Percentiles rank a stretch among this genome's conserved stretches.
Conservation (phyloP, 2,113 vertebrate species). For the Cyrtonyx montezumae region DNA sequence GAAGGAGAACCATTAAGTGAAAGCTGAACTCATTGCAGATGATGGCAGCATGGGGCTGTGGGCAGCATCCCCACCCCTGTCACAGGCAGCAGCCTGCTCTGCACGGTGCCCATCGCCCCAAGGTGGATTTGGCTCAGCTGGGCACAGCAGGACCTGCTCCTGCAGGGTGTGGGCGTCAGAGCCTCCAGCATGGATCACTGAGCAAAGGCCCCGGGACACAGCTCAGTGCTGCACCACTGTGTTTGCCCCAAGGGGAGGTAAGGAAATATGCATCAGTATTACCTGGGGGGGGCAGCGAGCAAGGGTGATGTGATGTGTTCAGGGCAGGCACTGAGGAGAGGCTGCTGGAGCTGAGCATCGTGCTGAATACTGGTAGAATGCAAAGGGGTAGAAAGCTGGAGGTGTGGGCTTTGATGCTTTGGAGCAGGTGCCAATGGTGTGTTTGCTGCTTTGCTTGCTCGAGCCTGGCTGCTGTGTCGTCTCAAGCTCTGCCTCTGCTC, state of each 20-base stretch:
- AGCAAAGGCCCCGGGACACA: fast-evolving
- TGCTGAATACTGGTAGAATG: not conserved
- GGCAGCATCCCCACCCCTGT: not conserved
- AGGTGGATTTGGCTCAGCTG: not conserved
- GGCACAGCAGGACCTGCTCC: not conserved
- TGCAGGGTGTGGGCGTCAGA: fast-evolving
- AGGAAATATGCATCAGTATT: not conserved
- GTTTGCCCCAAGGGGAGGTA: fast-evolving
- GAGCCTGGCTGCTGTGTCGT: fast-evolving
- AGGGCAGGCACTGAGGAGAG: fast-evolving
- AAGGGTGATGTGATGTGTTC: fast-evolving
- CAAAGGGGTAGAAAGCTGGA: not conserved
- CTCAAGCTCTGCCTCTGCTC: not conserved
- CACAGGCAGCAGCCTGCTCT: not conserved
- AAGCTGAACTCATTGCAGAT: not conserved
- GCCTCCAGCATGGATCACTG: fast-evolving
- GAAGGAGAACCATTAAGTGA: fast-evolving
- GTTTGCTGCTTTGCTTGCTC: not conserved
- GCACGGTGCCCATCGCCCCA: fast-evolving
- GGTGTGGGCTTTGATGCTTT: not conserved
- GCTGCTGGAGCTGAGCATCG: not conserved
- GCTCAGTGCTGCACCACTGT: fast-evolving
- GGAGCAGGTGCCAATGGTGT: not conserved
- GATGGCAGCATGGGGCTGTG: not conserved
- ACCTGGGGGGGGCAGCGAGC: fast-evolving